These are phyloP conservation scores for Aphaenogaster ashmeadi DNA, from an alignment of 1,140 invertebrate genomes.

Conservation along the genomic window DNA sequence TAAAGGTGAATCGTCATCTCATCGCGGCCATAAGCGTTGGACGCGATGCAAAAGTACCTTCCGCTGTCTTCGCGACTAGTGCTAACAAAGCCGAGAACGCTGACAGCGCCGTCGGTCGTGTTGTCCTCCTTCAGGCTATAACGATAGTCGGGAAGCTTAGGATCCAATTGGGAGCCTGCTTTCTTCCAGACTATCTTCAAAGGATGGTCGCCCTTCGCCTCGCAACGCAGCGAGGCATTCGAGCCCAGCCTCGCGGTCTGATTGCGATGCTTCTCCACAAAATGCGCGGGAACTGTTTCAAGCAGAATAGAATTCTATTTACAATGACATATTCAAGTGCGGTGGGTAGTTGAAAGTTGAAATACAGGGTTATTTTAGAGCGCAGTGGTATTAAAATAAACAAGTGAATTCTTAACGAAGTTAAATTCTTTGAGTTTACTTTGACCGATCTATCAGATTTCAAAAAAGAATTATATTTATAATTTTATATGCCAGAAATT, in stretches of 20 bases:
- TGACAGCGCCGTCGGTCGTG: constrained; percentile 91
- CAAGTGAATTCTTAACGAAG: neutral
- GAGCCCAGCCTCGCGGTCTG: constrained; percentile 89
- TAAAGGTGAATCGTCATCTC: constrained; percentile 96
- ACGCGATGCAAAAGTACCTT: constrained; percentile 95
- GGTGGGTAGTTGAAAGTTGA: neutral
- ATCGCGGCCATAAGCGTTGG: constrained; percentile 96
- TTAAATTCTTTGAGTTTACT: neutral
- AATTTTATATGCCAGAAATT: neutral
- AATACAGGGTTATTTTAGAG: neutral
- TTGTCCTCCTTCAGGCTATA: constrained; percentile 85
- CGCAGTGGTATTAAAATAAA: neutral
- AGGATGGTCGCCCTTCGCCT: constrained; percentile 95
- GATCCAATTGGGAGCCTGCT: constrained; percentile 84
- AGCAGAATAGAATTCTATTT: neutral
- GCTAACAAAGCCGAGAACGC: constrained; percentile 93
- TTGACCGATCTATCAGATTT: neutral
- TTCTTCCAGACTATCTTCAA: constrained; percentile 94
- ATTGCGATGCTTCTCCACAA: constrained; percentile 90
- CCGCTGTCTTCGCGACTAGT: constrained; percentile 96
- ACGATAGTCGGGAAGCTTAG: constrained; percentile 84
- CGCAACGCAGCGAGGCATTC: constrained; percentile 94
- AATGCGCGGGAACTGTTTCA: constrained; percentile 93
- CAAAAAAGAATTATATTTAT: neutral
- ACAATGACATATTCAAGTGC: neutral